Conservation (phyloP, 2,888 invertebrate species). For the Troglohyphantes excavatus region DNA sequence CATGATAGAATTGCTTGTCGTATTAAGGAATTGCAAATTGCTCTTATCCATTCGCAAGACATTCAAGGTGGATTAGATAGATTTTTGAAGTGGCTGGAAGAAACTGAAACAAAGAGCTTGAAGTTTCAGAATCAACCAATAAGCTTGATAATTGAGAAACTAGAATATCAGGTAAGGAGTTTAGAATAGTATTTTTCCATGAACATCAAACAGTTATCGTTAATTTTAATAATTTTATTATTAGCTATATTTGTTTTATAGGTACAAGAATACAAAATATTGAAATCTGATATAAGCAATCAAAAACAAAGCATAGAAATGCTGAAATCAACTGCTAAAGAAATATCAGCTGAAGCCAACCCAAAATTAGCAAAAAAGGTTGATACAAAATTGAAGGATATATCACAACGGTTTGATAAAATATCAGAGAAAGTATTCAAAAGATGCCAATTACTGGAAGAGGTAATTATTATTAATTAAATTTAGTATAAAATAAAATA, state of each 20-base stretch:
- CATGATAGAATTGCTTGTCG: constrained; percentile 89
- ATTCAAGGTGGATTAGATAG: constrained; percentile 95
- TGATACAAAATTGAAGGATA: constrained; percentile 92
- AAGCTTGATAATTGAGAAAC: constrained; percentile 90
- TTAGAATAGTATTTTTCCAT: background rate
- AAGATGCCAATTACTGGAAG: constrained; percentile 91
- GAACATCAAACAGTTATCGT: background rate
- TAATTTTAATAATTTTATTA: background rate
- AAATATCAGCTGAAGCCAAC: constrained; percentile 90
- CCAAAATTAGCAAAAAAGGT: constrained; percentile 93
- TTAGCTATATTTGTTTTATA: constrained; percentile 9
- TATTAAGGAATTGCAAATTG: constrained; percentile 92
- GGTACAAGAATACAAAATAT: constrained; percentile 91
- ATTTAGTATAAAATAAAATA: too few species aligned
- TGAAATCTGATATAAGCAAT: constrained; percentile 92
- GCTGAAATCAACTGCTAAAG: constrained; percentile 90
- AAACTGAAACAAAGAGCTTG: constrained; percentile 90
- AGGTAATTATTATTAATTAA: too few species aligned
- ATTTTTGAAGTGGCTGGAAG: constrained; percentile 92
- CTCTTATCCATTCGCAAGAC: constrained; percentile 95
- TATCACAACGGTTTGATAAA: constrained; percentile 92
- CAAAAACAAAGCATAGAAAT: constrained; percentile 93
- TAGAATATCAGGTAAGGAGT: constrained; percentile 86
- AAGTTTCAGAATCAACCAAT: constrained; percentile 90
- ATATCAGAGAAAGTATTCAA: constrained; percentile 90